Conservation (phyloP, 2,113 vertebrate genomes). For the Amphiprion ocellaris region DNA sequence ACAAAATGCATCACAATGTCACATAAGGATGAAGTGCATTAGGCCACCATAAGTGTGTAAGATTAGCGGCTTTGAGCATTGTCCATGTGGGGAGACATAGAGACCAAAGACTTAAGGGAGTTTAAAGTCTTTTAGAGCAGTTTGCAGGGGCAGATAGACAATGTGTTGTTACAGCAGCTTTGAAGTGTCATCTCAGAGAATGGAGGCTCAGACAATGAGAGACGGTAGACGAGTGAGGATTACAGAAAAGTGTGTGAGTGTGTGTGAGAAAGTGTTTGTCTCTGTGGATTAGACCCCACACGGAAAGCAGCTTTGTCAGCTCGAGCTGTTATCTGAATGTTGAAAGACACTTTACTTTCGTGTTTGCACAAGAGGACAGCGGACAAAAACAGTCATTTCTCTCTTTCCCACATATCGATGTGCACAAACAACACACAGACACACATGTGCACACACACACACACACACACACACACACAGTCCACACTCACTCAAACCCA, state of each 20-base stretch:
- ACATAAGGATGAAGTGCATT: constrained; percentile 67
- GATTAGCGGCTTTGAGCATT: constrained; percentile 69
- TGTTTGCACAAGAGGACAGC: constrained; percentile 65
- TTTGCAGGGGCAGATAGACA: constrained; percentile 75
- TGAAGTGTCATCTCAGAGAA: constrained; percentile 81
- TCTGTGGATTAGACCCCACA: constrained; percentile 75
- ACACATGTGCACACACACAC: constrained; percentile 36
- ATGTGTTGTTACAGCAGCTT: constrained; percentile 76
- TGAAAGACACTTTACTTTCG: constrained; percentile 72
- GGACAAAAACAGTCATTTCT: constrained; percentile 62
- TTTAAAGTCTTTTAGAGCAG: constrained; percentile 75
- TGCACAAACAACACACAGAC: constrained; percentile 44
- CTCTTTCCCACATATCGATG: constrained; percentile 42
- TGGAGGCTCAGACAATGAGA: constrained; percentile 77
- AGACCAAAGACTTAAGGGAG: constrained; percentile 69
- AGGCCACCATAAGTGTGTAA: constrained; percentile 63
- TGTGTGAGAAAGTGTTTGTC: constrained; percentile 73
- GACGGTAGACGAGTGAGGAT: constrained; percentile 70
- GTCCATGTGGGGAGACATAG: constrained; percentile 58
- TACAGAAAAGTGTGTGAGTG: constrained; percentile 73
- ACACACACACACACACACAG: constrained; percentile 8
- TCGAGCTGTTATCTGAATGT: constrained; percentile 68
- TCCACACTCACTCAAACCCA: constrained; percentile 23
- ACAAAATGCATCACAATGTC: constrained; percentile 28
- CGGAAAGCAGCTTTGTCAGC: constrained; percentile 77